A percentile compares a stretch with the other conserved stretches of the same genome.
Conservation (phyloP, 2,797 vertebrate genomes). For the Hypotaenidia okinawae region DNA sequence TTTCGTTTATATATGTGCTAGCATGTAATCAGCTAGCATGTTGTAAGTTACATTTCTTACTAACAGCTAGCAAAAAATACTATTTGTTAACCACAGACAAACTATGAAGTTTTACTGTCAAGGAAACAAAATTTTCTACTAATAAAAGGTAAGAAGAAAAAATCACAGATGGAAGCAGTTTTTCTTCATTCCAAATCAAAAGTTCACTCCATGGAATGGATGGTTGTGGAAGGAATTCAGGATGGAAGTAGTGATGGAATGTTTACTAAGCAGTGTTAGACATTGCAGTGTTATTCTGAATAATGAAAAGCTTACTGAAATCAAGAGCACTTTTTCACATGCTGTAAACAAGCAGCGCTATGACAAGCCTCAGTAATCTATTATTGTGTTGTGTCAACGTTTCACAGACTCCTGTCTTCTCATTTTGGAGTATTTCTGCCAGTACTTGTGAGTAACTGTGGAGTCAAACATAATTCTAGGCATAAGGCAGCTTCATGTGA, state of each 20-base stretch:
- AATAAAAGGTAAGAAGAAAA: neutral
- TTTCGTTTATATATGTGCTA: neutral
- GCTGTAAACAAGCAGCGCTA: neutral
- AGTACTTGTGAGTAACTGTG: neutral
- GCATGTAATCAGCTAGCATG: neutral
- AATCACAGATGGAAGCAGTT: neutral
- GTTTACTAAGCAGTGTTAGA: neutral
- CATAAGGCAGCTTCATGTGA: neutral
- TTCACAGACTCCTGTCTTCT: neutral
- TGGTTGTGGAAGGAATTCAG: neutral
- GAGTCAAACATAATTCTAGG: neutral
- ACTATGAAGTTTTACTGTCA: neutral
- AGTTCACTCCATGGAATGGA: neutral
- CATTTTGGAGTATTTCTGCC: neutral
- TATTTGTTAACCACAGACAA: neutral
- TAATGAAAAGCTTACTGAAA: conserved; percentile 43
- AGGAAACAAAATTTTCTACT: neutral
- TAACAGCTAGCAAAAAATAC: neutral
- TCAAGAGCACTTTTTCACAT: neutral
- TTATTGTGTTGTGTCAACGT: neutral
- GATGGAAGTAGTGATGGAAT: neutral
- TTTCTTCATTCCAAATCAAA: conserved; percentile 1
- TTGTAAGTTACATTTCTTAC: neutral
- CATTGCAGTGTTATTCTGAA: neutral
- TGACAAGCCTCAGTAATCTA: neutral